Base-by-base conservation (phyloP, 2,113 vertebrate genomes). In the Salvelinus fontinalis region DNA sequence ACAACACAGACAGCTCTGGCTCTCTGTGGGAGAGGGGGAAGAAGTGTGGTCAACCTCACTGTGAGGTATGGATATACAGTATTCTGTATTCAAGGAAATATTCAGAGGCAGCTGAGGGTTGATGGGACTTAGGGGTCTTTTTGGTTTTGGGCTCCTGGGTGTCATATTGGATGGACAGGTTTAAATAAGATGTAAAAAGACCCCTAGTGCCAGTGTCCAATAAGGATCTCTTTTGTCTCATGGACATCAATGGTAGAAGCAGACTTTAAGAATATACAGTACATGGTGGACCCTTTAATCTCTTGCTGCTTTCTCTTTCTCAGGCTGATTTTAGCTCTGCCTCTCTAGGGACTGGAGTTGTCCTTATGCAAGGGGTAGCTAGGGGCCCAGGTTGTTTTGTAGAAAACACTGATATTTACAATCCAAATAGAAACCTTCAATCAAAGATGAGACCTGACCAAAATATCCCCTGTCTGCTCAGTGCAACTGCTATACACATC, bases 311-410 rank as follows among this genome's bases (percentile, higher is more conserved):
- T 82, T 81, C 70, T 0, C 73, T 82, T 90, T 91, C 88, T 91
- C 87, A 90, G 76, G 90, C 85, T 79, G 83, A 69, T 89, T 89
- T 88, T 90, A 90, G 88, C 81, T 34, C 65, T 75, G 65, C 67
- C 82, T 18, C 89, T 85, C 87, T 64, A 60, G 89, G 84, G 88
- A 89, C 11, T 54, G 8, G 1, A 60, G 60, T 73, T 62, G 60
- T 13, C 26, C 54, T n/a, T 59, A 83, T 70, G 18, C 24, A 77
- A 11, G 1, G 5, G 1, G 5, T 54, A 64, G 70, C 51, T 65
- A 67, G 5, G 6, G 78, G 59, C 4, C 0, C 31, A 74, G 70
- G 75, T 44, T 1, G 5, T 71, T 81, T 44, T 44, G 71, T 62
- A 44, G 48, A 7, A 78, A 34, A 34, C 7, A 7, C 1, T 7